Evolutionary conservation across 2,888 invertebrate species (phyloP).

Genomic region (Eupithecia insigniata): DNA sequence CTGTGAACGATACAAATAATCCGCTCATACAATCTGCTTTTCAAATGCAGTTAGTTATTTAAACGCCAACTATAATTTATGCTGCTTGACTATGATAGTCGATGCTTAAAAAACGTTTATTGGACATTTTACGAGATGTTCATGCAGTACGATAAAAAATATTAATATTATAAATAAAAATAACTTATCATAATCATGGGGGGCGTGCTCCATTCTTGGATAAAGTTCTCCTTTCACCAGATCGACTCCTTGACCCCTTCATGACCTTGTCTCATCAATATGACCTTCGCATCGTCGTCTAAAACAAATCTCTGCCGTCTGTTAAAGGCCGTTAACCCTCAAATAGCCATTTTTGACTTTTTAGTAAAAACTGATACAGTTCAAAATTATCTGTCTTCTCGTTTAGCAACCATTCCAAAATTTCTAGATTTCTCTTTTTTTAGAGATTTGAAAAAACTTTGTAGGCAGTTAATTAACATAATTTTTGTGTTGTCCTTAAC

Average conservation of each 20-base stretch:
- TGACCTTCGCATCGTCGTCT: neutral
- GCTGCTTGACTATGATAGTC: neutral
- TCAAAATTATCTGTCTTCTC: too few relatives aligned
- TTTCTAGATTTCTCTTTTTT: too few relatives aligned
- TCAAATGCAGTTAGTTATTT: neutral
- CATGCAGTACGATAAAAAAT: neutral
- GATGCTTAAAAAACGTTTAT: neutral
- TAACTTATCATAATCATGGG: neutral
- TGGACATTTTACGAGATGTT: neutral
- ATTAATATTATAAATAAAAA: neutral
- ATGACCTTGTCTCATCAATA: neutral
- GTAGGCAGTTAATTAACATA: too few relatives aligned
- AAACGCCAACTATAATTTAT: neutral
- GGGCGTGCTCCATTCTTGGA: neutral
- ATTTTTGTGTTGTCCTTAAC: too few relatives aligned
- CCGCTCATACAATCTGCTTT: neutral
- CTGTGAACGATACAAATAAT: conserved; percentile 6
- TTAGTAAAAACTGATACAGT: too few relatives aligned
- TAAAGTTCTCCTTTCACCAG: neutral
- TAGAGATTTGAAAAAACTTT: too few relatives aligned
- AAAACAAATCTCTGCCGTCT: too few relatives aligned
- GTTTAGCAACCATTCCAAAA: too few relatives aligned
- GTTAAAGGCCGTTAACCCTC: too few relatives aligned
- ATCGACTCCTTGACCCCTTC: neutral
- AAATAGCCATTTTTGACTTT: too few relatives aligned